Percentiles rank a stretch among this genome's conserved stretches.
These are phyloP conservation scores for Alosa alosa DNA, from an alignment of 2,113 vertebrate genomes.

Conservation along the genomic window DNA sequence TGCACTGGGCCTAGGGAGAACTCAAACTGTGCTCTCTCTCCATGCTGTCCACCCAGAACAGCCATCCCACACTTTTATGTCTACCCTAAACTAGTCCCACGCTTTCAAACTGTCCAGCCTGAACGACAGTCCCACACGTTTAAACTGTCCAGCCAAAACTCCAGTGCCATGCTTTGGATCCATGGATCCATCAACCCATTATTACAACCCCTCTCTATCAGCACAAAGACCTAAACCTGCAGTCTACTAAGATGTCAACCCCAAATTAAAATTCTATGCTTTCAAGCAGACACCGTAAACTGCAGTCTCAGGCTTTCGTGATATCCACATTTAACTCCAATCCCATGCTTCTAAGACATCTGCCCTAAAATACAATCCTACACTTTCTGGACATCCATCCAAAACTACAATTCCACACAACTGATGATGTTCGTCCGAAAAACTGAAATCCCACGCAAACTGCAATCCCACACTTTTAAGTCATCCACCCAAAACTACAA, in stretches of 20 bases:
- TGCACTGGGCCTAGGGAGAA: conserved; percentile 59
- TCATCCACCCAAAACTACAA: neutral
- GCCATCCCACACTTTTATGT: conserved; percentile 20
- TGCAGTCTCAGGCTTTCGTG: conserved; percentile 18
- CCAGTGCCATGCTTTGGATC: no score
- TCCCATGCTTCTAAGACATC: neutral
- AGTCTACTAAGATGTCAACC: no score
- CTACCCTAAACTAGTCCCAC: neutral
- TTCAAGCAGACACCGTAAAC: neutral
- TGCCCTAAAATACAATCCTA: neutral
- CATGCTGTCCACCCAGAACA: neutral
- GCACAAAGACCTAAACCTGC: no score
- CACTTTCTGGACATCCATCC: neutral
- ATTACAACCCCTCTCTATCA: no score
- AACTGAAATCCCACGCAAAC: neutral
- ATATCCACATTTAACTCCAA: neutral
- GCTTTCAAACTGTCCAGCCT: no score
- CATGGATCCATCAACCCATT: no score
- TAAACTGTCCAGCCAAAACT: no score
- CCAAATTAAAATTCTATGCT: no score
- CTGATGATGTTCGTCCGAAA: no score
- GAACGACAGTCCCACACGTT: no score
- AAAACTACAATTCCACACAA: neutral
- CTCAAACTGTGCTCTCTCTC: conserved; percentile 17
- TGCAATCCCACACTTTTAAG: neutral